Percentiles rank a stretch among this genome's conserved stretches.
Conservation (phyloP, 2,113 vertebrate species). For the Ranitomeya variabilis region DNA sequence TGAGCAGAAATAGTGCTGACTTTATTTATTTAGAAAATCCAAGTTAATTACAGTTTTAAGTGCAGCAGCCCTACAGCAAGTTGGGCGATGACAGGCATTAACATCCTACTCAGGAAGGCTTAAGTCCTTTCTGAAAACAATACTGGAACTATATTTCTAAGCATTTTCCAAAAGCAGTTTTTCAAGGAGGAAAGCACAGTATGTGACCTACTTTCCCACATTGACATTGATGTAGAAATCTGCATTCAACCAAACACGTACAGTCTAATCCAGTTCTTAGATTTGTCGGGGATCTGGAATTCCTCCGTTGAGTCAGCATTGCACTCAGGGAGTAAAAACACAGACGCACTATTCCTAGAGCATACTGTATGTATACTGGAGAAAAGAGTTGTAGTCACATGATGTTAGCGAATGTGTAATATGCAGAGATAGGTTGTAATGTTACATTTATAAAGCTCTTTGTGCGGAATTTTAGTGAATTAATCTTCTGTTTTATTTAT, state of each 20-base stretch:
- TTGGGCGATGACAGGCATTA: constrained; percentile 37
- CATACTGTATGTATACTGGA: background rate
- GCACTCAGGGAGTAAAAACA: background rate
- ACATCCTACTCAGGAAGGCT: constrained; percentile 22
- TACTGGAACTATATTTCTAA: constrained; percentile 39
- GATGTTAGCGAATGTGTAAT: background rate
- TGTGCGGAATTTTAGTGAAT: background rate
- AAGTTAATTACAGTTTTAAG: constrained; percentile 56
- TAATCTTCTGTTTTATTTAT: no score
- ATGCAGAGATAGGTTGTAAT: background rate
- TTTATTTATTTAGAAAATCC: constrained; percentile 56
- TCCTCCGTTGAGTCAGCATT: constrained; percentile 39
- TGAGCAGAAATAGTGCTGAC: constrained; percentile 53
- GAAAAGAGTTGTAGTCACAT: background rate
- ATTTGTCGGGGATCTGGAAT: constrained; percentile 33
- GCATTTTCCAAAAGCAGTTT: constrained; percentile 45
- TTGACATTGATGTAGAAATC: constrained; percentile 49
- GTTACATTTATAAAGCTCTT: background rate
- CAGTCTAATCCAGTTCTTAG: constrained; percentile 27
- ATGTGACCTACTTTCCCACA: constrained; percentile 53
- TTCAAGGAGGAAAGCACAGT: constrained; percentile 28
- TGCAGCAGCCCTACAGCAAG: constrained; percentile 45
- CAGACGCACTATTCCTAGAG: background rate
- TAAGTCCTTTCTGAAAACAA: constrained; percentile 21
- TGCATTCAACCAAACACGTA: constrained; percentile 53